phyloP scores from a whole-genome alignment of 2,797 vertebrate genomes.

The Trematomus bernacchii region DNA sequence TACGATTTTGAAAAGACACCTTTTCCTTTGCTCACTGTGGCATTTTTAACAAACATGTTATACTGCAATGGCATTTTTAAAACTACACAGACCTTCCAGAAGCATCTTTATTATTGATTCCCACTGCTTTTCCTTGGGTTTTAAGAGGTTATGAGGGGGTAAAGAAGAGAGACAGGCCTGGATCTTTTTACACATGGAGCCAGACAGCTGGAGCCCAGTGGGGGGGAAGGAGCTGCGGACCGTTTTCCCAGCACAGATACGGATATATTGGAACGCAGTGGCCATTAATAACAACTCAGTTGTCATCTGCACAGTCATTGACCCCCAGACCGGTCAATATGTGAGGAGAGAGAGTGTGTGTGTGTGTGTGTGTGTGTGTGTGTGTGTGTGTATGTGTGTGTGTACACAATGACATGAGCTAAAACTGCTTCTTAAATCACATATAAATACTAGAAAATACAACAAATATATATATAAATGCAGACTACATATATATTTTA shows the following conservation, averaged over 20 bases:
- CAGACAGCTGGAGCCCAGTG: slow-evolving; percentile 83
- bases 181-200: slow-evolving; percentile 85
- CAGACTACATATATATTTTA: slow-evolving; percentile 14
- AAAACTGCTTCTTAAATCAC: slow-evolving; percentile 37
- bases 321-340: slow-evolving; percentile 79
- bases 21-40: slow-evolving; percentile 1
- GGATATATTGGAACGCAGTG: slow-evolving; percentile 76
- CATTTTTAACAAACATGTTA: slow-evolving; percentile 28
- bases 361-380: no score
- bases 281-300: slow-evolving; percentile 84
- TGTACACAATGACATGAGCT: slow-evolving; percentile 29
- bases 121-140: slow-evolving; percentile 69
- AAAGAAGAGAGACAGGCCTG: slow-evolving; percentile 76
- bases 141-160: slow-evolving; percentile 76
- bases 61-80: slow-evolving; percentile 54
- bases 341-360: slow-evolving; percentile 44
- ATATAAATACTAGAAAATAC: slow-evolving; percentile 15
- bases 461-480: slow-evolving; percentile 20
- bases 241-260: slow-evolving; percentile 82
- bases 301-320: slow-evolving; percentile 81
- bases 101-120: slow-evolving; percentile 76
- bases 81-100: slow-evolving; percentile 71
- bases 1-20: background rate
- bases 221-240: slow-evolving; percentile 74
- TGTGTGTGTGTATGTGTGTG: background rate